Conservation (phyloP, 2,888 invertebrate genomes). For the Chaitophorus viminalis region DNA sequence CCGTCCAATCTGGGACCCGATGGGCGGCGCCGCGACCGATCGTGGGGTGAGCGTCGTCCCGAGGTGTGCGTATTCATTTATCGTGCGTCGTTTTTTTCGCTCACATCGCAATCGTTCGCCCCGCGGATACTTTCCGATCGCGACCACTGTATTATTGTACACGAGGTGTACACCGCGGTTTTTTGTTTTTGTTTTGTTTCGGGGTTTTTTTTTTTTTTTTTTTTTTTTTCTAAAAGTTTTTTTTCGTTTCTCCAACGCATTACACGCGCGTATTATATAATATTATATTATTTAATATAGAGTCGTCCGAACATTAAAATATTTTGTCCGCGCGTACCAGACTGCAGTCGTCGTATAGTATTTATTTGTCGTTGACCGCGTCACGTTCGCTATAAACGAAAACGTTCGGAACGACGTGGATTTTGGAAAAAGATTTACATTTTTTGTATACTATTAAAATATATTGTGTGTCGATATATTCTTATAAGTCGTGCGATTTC, state of each 20-base stretch:
- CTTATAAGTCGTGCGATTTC: too few relatives aligned
- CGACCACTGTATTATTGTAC: too few relatives aligned
- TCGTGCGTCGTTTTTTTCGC: slow-evolving; percentile 56
- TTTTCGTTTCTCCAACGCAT: too few relatives aligned
- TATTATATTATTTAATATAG: too few relatives aligned
- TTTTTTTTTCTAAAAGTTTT: not conserved
- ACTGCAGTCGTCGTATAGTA: too few relatives aligned
- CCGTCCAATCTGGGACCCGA: slow-evolving; percentile 45
- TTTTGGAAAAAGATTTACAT: too few relatives aligned
- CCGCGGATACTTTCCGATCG: slow-evolving; percentile 2
- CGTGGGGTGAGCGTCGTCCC: slow-evolving; percentile 10
- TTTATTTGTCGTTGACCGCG: too few relatives aligned
- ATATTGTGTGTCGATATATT: too few relatives aligned
- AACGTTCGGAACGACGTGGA: too few relatives aligned
- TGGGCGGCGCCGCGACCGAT: slow-evolving; percentile 3
- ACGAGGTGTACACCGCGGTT: not conserved
- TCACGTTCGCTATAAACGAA: too few relatives aligned
- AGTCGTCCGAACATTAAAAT: not conserved
- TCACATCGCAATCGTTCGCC: slow-evolving; percentile 39
- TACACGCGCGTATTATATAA: not conserved
- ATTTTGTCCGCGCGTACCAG: not conserved
- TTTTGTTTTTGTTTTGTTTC: not conserved
- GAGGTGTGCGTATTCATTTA: slow-evolving; percentile 50
- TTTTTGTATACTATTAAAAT: too few relatives aligned
- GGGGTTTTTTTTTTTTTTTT: not conserved